These are phyloP conservation scores for Coreoperca whiteheadi DNA, from an alignment of 2,113 vertebrate genomes.

Conservation along the genomic window DNA sequence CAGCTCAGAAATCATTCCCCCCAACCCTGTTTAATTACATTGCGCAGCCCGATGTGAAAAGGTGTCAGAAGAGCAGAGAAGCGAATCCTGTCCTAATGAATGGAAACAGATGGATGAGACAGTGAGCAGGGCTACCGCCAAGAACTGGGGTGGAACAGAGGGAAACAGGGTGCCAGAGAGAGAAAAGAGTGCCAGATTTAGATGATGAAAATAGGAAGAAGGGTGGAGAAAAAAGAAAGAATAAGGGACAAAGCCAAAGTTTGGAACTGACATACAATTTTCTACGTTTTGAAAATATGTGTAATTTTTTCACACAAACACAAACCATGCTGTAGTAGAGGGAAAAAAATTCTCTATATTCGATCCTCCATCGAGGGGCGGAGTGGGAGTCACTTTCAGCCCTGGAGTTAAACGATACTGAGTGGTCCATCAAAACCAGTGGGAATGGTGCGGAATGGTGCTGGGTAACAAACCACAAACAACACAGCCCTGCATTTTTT, in stretches of 20 bases:
- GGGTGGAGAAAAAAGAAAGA: conserved; percentile 29
- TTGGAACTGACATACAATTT: conserved; percentile 16
- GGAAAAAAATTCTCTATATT: not conserved
- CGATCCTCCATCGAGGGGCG: not conserved
- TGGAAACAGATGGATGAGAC: conserved; percentile 84
- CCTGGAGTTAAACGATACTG: conserved; percentile 9
- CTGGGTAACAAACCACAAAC: not conserved
- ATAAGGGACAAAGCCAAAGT: not conserved
- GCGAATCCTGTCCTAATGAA: conserved; percentile 85
- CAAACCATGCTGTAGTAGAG: not conserved
- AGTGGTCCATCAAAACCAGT: not conserved
- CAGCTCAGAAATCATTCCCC: conserved; percentile 64
- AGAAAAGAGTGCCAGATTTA: conserved; percentile 49
- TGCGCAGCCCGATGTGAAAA: conserved; percentile 82
- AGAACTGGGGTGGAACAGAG: conserved; percentile 66
- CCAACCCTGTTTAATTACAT: conserved; percentile 81
- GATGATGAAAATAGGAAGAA: conserved; percentile 30
- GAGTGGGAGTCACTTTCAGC: not conserved
- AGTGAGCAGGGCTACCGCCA: conserved; percentile 71
- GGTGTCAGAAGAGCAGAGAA: conserved; percentile 81
- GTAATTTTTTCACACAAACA: conserved; percentile 4
- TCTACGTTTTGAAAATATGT: conserved; percentile 3
- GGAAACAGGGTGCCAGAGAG: conserved; percentile 47
- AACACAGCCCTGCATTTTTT: not conserved
- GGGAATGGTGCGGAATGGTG: too few relatives aligned